Base-by-base conservation (phyloP, 2,888 invertebrate genomes). In the Dicyrtomina minuta region DNA sequence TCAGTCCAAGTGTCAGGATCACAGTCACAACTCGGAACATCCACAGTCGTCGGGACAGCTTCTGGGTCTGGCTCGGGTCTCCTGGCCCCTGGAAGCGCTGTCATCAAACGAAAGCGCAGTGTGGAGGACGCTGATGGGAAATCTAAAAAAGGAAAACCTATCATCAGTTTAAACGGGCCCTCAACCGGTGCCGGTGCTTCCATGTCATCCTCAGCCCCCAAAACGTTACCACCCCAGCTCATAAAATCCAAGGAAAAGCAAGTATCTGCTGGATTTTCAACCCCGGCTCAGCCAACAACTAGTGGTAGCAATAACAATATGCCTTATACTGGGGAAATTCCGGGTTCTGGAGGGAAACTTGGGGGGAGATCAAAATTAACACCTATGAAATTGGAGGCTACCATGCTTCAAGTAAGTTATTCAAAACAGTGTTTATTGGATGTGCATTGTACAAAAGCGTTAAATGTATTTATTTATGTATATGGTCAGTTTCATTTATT, bases 91-190 rank as follows among this genome's bases (percentile, higher is more conserved):
- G 56, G 41, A 12, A 55, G 66, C 41, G 55, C 66, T 33, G 22
- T 51, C 24, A 39, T 56, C 53, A 61, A 70, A 49, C 15, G 72
- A 41, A 46, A 71, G 27, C 24, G 67, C 39, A 61, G 62, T 44
- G 17, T 51, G 27, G 70, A 66, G 10, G 60, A 66, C 20, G 10
- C 22, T 22, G 58, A 22, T 5, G 66, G 33, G n/a, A 67, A 56
- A 56, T 27, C 59, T 1, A 68, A 62, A 22, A 49, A 46, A 10
- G 51, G 44, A 20, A 49, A 24, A 43, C 10, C 53, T 20, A 27
- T 17, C 6, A 22, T 39, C 22, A 33, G 26, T n/a, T 17, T 24
- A 2, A 59, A 39, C 33, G 10, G 13, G 6, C 46, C 46, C 4
- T n/a, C 13, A 13, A 2, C 27, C 6, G 17, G 26, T 24, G 24